phyloP scores from a whole-genome alignment of 2,113 vertebrate species.

The Myocastor coypus region DNA sequence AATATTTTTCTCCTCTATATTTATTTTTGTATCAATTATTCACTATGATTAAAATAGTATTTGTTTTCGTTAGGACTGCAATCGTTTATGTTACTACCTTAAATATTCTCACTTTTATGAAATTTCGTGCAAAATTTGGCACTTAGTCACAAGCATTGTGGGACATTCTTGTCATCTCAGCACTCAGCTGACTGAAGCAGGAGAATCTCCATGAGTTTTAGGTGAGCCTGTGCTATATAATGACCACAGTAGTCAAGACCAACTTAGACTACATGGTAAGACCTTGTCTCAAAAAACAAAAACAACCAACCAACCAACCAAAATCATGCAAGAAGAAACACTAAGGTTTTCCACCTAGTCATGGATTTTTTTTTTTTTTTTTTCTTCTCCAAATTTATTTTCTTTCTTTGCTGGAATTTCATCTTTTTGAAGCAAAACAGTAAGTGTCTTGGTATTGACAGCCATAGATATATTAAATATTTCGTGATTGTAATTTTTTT shows the following conservation, averaged over 20 bases:
- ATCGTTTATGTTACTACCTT: not conserved
- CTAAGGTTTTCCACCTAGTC: not conserved
- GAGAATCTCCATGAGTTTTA: too few relatives aligned
- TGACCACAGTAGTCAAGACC: too few relatives aligned
- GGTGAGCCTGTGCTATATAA: too few relatives aligned
- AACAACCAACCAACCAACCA: not conserved
- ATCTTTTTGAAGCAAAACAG: not conserved
- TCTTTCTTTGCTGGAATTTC: not conserved
- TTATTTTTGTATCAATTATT: not conserved
- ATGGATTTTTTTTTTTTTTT: not conserved
- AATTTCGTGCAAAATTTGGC: not conserved
- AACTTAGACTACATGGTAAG: not conserved
- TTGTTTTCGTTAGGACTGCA: not conserved
- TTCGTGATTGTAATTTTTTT: not conserved
- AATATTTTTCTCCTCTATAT: not conserved
- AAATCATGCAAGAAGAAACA: not conserved
- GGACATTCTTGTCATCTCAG: too few relatives aligned
- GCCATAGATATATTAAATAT: not conserved
- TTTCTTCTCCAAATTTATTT: too few relatives aligned
- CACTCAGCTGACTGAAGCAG: too few relatives aligned
- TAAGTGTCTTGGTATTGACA: not conserved
- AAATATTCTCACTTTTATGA: not conserved
- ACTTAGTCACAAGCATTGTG: not conserved
- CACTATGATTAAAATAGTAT: not conserved
- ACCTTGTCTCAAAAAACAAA: not conserved